phyloP scores from a whole-genome alignment of 1,140 invertebrate species.

The Drosophila ironensis region DNA sequence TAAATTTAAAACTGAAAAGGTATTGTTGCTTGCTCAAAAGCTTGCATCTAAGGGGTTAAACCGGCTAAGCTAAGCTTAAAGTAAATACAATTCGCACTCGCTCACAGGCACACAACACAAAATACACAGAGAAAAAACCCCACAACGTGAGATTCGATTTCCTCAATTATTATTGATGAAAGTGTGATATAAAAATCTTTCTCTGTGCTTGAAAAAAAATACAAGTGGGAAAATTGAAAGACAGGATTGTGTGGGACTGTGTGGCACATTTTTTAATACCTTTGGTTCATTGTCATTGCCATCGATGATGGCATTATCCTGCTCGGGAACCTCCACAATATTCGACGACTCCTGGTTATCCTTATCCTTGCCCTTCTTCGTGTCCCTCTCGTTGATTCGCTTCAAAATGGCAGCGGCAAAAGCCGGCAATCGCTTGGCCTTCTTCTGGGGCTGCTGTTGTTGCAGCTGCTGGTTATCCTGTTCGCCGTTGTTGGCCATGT shows the following conservation, averaged over 20 bases:
- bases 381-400: slow-evolving; percentile 69
- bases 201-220: not conserved
- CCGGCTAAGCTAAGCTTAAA: slow-evolving; percentile 49
- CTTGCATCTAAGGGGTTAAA: slow-evolving; percentile 28
- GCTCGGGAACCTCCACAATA: slow-evolving; percentile 28
- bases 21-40: slow-evolving; percentile 35
- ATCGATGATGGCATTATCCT: slow-evolving; percentile 63
- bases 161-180: no score
- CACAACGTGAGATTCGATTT: no score
- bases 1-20: slow-evolving; percentile 14
- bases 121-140: not conserved
- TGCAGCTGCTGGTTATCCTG: slow-evolving; percentile 22
- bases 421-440: slow-evolving; percentile 63
- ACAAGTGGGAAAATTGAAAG: not conserved
- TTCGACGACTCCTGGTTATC: slow-evolving; percentile 65
- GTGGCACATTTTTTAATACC: slow-evolving; percentile 61
- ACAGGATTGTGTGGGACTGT: no score
- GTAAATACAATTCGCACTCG: slow-evolving; percentile 22
- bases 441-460: slow-evolving; percentile 41
- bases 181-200: not conserved
- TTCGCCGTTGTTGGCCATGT: slow-evolving; percentile 12
- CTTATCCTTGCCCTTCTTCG: slow-evolving; percentile 42
- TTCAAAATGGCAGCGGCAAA: slow-evolving; percentile 75
- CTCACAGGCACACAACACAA: slow-evolving; percentile 24
- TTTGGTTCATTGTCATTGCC: slow-evolving; percentile 82